Evolutionary conservation across 2,797 vertebrate species (phyloP).

Genomic region (Amniataba percoides): DNA sequence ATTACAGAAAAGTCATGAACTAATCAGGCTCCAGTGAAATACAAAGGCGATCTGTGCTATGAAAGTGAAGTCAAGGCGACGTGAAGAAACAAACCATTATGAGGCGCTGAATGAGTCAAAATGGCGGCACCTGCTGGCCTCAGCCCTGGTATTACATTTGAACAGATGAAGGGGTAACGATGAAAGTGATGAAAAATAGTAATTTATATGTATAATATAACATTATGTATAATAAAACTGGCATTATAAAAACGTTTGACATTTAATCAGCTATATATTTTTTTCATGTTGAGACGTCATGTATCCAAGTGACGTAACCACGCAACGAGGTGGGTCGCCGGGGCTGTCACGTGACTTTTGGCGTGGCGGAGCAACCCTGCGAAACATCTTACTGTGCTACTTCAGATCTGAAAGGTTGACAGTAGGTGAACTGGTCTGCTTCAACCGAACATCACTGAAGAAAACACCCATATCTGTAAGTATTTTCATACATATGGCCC

Average conservation of each 20-base stretch:
- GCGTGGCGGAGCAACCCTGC: constrained; percentile 2
- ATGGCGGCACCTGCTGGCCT: constrained; percentile 6
- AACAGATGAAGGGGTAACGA: too few species aligned
- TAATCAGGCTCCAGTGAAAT: too few species aligned
- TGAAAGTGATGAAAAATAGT: too few species aligned
- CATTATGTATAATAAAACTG: too few species aligned
- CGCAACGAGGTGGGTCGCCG: not conserved
- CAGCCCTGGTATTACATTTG: not conserved
- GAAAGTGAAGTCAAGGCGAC: not conserved
- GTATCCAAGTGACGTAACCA: not conserved
- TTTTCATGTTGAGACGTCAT: too few species aligned
- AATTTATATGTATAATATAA: too few species aligned
- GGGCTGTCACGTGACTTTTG: constrained; percentile 11
- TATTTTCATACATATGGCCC: constrained; percentile 10
- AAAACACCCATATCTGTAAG: constrained; percentile 44
- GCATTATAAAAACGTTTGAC: not conserved
- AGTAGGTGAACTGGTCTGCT: not conserved
- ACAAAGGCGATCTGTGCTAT: not conserved
- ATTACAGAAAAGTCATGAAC: too few species aligned
- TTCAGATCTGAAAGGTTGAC: too few species aligned
- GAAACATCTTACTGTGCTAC: not conserved
- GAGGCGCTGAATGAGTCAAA: not conserved
- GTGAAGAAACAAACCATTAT: not conserved
- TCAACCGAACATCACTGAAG: not conserved
- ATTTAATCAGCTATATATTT: not conserved